phyloP scores from a whole-genome alignment of 2,888 invertebrate species.

The Buathra laborator region DNA sequence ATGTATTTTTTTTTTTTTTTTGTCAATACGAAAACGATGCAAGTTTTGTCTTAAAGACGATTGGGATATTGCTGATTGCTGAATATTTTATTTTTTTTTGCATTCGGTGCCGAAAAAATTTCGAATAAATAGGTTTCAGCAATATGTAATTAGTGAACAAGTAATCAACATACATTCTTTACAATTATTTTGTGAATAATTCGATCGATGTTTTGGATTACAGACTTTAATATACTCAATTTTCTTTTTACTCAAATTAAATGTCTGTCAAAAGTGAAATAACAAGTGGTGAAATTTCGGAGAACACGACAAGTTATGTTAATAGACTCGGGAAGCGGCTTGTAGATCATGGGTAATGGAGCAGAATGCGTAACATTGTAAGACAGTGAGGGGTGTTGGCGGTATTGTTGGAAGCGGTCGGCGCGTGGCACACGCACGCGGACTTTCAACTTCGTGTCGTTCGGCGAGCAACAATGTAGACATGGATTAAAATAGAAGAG shows the following conservation, averaged over 20 bases:
- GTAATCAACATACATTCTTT: too few relatives aligned
- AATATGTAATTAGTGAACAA: too few relatives aligned
- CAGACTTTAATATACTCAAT: too few relatives aligned
- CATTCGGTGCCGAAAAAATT: too few relatives aligned
- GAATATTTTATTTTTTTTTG: too few relatives aligned
- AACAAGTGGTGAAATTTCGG: neutral
- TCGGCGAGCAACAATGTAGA: conserved; percentile 12
- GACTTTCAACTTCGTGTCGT: neutral
- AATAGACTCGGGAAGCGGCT: neutral
- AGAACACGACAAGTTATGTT: conserved; percentile 1
- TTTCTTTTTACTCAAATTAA: neutral
- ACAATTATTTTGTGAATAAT: too few relatives aligned
- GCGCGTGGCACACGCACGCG: neutral
- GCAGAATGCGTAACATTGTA: conserved; percentile 1
- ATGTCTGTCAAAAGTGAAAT: neutral
- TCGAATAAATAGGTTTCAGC: too few relatives aligned
- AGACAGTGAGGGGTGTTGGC: conserved; percentile 1
- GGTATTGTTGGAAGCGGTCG: conserved; percentile 8
- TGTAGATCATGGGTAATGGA: neutral
- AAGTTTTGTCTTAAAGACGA: too few relatives aligned
- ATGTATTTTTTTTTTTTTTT: too few relatives aligned
- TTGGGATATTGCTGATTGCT: too few relatives aligned
- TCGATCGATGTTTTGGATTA: too few relatives aligned
- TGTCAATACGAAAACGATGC: too few relatives aligned
- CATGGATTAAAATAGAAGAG: conserved; percentile 47